A percentile compares a stretch with the other conserved stretches of the same genome.
Evolutionary conservation across 2,888 invertebrate species (phyloP).

Genomic region (Mythimna albipuncta): DNA sequence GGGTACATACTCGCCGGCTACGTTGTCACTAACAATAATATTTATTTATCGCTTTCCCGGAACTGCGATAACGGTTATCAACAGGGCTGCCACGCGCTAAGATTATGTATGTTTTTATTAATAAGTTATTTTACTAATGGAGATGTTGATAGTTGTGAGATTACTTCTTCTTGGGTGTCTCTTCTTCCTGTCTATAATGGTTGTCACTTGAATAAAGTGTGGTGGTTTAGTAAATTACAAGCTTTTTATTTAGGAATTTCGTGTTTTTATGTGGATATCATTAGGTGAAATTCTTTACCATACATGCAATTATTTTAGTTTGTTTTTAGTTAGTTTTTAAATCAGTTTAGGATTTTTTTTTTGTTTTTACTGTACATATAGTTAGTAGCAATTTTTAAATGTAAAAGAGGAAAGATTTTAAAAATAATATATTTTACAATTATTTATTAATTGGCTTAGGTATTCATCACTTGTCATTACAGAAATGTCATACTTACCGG

Average conservation of each 20-base stretch:
- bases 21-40: conserved; percentile 61
- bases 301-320: neutral
- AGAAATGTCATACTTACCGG: neutral
- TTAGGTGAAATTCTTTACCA: neutral
- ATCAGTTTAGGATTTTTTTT: no score
- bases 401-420: no score
- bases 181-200: neutral
- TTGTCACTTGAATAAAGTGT: neutral
- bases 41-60: conserved; percentile 71
- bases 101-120: conserved; percentile 19
- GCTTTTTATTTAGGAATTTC: neutral
- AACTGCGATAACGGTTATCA: conserved; percentile 73
- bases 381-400: no score
- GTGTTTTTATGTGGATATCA: no score
- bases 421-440: no score
- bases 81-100: conserved; percentile 56
- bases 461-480: no score
- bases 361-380: no score
- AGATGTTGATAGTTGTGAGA: conserved; percentile 4
- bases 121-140: conserved; percentile 4
- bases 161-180: conserved; percentile 19
- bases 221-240: neutral
- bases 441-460: no score
- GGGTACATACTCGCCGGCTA: conserved; percentile 33
- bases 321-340: no score